Evolutionary conservation across 2,888 invertebrate species (phyloP).

Genomic region (Elgonia sp.): DNA sequence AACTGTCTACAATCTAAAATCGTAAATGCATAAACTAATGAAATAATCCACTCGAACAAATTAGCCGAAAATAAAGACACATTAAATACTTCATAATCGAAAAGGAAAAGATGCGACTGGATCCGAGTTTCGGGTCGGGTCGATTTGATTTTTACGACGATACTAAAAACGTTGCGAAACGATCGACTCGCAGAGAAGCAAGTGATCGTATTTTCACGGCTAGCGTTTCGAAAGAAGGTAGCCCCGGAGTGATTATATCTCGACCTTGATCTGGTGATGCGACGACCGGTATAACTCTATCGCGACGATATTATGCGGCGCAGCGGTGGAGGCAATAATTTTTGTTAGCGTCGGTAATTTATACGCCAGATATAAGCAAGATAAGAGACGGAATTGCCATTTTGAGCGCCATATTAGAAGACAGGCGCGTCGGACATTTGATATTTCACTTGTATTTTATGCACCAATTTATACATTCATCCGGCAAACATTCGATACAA

Average conservation of each 20-base stretch:
- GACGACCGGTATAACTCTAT: constrained; percentile 75
- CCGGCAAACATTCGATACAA: constrained; percentile 54
- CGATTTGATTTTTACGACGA: constrained; percentile 64
- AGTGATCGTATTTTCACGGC: constrained; percentile 71
- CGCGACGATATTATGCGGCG: constrained; percentile 72
- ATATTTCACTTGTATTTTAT: constrained; percentile 73
- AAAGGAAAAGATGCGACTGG: constrained; percentile 2
- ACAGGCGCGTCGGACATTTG: constrained; percentile 72
- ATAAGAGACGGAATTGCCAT: constrained; percentile 72
- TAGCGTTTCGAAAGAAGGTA: constrained; percentile 62
- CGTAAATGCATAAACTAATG: constrained; percentile 22
- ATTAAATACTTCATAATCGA: constrained; percentile 30
- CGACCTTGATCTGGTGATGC: constrained; percentile 74
- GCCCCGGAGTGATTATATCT: constrained; percentile 70
- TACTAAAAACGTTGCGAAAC: constrained; percentile 61
- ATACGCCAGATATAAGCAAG: constrained; percentile 69
- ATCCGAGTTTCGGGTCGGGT: neutral
- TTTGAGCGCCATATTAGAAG: constrained; percentile 74
- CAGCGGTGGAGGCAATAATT: constrained; percentile 75
- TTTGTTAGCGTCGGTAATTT: constrained; percentile 75
- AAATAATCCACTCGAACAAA: constrained; percentile 26
- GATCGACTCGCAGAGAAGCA: constrained; percentile 16
- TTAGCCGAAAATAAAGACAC: constrained; percentile 41
- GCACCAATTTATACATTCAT: constrained; percentile 66
- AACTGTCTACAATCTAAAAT: neutral